A percentile compares a stretch with the other conserved stretches of the same genome.
Evolutionary conservation across 1,140 invertebrate genomes (phyloP).

Genomic region (Notospermus geniculatus): DNA sequence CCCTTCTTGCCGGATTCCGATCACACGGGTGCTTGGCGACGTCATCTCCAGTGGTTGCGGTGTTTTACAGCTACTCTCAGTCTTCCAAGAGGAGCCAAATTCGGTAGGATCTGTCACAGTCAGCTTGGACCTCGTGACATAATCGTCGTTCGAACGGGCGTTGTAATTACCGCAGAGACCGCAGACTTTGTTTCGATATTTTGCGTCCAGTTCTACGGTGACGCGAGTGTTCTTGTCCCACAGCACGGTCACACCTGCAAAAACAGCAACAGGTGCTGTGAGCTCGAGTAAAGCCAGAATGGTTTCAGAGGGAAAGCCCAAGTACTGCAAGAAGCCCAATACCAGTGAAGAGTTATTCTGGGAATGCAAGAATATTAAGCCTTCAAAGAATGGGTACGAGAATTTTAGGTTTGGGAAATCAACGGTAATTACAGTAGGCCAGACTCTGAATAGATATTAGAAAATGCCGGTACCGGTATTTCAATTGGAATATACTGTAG

Average conservation of each 20-base stretch:
- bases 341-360: too few species aligned
- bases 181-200: constrained; percentile 19
- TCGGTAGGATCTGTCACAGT: background rate
- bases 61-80: constrained; percentile 1
- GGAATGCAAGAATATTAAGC: too few species aligned
- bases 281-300: too few species aligned
- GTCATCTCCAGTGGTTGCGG: background rate
- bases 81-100: constrained; percentile 26
- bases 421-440: too few species aligned
- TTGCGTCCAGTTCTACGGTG: constrained; percentile 20
- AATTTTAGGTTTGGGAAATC: too few species aligned
- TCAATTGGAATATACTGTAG: too few species aligned
- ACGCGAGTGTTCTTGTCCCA: constrained; percentile 17
- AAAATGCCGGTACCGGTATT: too few species aligned
- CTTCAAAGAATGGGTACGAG: too few species aligned
- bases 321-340: too few species aligned
- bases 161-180: constrained; percentile 28
- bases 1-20: background rate
- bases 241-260: background rate
- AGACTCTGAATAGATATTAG: too few species aligned
- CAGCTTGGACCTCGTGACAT: constrained; percentile 8
- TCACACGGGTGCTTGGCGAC: background rate
- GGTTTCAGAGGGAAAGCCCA: too few species aligned
- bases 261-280: background rate
- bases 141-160: constrained; percentile 18